Base-by-base conservation (phyloP, 2,888 invertebrate genomes). In the Caenorhabditis afra region DNA sequence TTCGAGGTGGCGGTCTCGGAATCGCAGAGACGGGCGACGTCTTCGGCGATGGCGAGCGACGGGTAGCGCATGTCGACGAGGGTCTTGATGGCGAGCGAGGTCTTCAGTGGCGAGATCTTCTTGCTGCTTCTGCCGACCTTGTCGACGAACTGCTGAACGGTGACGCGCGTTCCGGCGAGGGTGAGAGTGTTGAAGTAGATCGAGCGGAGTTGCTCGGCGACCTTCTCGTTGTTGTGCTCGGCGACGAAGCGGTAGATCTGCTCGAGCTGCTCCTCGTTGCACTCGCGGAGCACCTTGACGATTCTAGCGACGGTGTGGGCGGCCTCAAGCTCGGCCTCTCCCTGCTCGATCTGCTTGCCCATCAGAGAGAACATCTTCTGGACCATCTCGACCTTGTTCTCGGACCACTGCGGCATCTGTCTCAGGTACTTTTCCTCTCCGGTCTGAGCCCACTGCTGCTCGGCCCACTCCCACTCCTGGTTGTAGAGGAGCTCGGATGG, bases 131-230 rank as follows among this genome's bases (percentile, higher is more conserved):
- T n/a, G n/a, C n/a, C n/a, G 65, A 84, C 79, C 66, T 82, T 83
- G 68, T 87, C 81, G 29, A 81, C 59, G 67, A 87, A 68, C 49
- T 83, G 73, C 57, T 80, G 75, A 55, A 87, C 65, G 74, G 85
- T 83, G 62, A 65, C 75, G 37, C 82, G 77, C 20, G 87, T 85
- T 64, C 85, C 87, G 53, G 87, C 86, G 45, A 85, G 64, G 23
- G 86, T 86, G 22, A 86, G 74, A 35, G 80, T 77, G 74, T 87
- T 85, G 73, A 67, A 70, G 76, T 86, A 82, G 66, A 90, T 45
- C n/a, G 84, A 82, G 57, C 76, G 78, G 62, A 84, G 65, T 73
- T 85, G 79, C 66, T 83, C 79, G 45, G 65, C 55, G 39, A 68
- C 61, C 75, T 79, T 80, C 62, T 77, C 67, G 58, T 70, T 41